Evolutionary conservation across 2,797 vertebrate species (phyloP), one percentile per base, ranked within the genome.

Genomic region (Diplodus sargus): DNA sequence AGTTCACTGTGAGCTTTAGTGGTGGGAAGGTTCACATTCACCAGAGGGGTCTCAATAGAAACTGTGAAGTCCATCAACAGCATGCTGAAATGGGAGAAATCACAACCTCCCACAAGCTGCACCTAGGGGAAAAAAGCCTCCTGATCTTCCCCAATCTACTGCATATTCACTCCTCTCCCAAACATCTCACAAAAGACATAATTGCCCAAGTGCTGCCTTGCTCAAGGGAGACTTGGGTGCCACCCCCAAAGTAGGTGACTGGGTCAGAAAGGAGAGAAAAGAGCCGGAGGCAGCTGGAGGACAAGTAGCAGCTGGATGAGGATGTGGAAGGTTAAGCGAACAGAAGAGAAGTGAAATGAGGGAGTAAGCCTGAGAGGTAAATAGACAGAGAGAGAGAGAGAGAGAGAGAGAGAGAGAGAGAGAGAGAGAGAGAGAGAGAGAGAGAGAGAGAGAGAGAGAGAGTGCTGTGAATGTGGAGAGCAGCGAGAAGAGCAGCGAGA

Each of bases 301-400:
- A 76, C 53, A 74, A 73, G 79, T 62, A 65, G 72, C 79, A 74
- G 70, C 70, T 58, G 68, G 64, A 53, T 45, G 58, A 63, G 56
- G 57, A 84, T 61, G 65, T 48, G 53, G 43, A 78, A 80, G 61
- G 74, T 76, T 66, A 79, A 68, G 79, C 63, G 74, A 77, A 69
- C 48, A 34, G 48, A 66, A 54, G 39, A 68, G 51, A 69, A 67
- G 67, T 59, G n/a, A 79, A 76, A 84, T 60, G 58, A 77, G 70
- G 49, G 17, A 56, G 52, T 28, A 18, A 67, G 64, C 18, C 52
- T 83, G 47, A 52, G 71, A 69, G 48, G 70, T 58, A 70, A 60
- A 74, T 30, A 28, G 11, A 79, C 43, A 52, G 63, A 60, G 53
- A 69, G 39, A 64, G 59, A 74, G n/a, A 22, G 25, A 42, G 22